Base-by-base conservation (phyloP, 2,888 invertebrate genomes). In the Ochropleura leucogaster region DNA sequence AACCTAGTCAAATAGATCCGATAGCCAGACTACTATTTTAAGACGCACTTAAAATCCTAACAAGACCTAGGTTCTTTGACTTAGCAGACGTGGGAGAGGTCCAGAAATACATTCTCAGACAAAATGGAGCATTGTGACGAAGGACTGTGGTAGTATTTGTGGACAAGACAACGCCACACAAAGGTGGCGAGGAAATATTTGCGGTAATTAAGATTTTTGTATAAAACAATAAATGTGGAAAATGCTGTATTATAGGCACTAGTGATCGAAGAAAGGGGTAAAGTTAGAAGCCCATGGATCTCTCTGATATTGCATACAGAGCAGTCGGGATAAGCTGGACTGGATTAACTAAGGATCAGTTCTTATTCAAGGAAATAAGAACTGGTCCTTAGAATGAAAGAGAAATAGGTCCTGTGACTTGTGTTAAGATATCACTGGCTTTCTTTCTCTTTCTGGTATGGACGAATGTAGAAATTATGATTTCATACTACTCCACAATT, bases 11-110 rank as follows among this genome's bases (percentile, higher is more conserved):
- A 51, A 40, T 46, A 47, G 59, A 68, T 65, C 62, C 42, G 14
- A 42, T 68, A 46, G 42, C 57, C 66, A 57, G 42, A 42, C 66
- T 40, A 51, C 64, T 65, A 60, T 72, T 72, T 68, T 53, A 63
- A 72, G 59, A 60, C n/a, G 46, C 46, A 68, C 64, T 62, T 59
- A 59, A 49, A 80, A 53, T 47, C 20, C 30, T 49, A 72, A 49
- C 68, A 72, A 69, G 30, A 59, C 49, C 63, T 44, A 65, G 80
- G 82, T 79, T 83, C 69, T 62, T 79, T 72, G 83, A 83, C 83
- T 70, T 65, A 46, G 40, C n/a, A 55, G 68, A 80, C 60, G 59
- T 66, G 69, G 70, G 77, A 68, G 69, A 83, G 82, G 83, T 76
- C 68, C 70, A 46, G 40, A 73, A 83, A 82, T 82, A 82, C 72